Percentiles rank a stretch among this genome's conserved stretches.
These are phyloP conservation scores for Rapana venosa DNA, from an alignment of 2,888 invertebrate genomes.

Conservation along the genomic window DNA sequence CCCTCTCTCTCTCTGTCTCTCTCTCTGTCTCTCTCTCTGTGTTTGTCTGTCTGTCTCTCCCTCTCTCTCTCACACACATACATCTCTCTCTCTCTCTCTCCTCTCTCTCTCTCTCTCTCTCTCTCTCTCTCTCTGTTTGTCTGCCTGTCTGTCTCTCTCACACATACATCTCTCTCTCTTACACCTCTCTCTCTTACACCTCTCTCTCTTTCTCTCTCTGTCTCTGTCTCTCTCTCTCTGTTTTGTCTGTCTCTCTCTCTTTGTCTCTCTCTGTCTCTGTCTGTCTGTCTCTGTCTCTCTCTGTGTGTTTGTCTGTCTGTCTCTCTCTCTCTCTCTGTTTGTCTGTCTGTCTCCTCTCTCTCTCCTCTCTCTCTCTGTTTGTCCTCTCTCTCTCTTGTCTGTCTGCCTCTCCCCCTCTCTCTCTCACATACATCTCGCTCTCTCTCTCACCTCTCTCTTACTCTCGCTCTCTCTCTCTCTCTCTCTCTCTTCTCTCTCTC, in stretches of 20 bases:
- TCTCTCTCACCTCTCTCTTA: neutral
- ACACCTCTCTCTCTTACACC: no score
- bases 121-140: neutral
- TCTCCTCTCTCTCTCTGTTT: neutral
- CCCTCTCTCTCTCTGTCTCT: no score
- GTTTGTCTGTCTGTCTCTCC: no score
- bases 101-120: slow-evolving; percentile 1
- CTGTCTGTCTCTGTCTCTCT: neutral
- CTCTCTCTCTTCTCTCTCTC: neutral
- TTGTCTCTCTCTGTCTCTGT: neutral
- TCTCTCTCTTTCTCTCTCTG: neutral
- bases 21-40: no score
- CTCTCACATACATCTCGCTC: neutral
- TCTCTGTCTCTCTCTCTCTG: neutral
- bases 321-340: neutral
- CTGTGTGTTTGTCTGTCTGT: neutral
- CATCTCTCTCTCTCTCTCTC: no score
- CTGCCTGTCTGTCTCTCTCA: neutral
- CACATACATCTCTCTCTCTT: neutral
- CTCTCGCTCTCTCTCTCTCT: neutral
- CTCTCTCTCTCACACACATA: no score
- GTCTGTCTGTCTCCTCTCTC: neutral
- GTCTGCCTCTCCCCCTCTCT: neutral
- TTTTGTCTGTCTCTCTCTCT: neutral
- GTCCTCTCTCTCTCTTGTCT: neutral